phyloP scores from a whole-genome alignment of 2,888 invertebrate genomes.

The Pardosa pseudoannulata region DNA sequence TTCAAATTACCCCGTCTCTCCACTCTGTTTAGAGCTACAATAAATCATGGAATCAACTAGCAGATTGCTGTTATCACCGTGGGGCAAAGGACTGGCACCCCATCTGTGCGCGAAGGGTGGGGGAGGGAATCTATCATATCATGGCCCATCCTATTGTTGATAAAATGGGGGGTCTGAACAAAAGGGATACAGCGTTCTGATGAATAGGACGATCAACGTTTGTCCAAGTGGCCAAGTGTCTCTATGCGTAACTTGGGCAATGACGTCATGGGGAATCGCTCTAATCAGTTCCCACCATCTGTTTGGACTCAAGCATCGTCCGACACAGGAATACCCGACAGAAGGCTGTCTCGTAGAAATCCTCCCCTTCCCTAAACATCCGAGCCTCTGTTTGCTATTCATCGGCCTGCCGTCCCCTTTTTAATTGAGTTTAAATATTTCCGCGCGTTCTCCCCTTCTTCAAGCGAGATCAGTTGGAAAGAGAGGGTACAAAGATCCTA shows the following conservation, averaged over 20 bases:
- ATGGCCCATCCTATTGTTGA: conserved; percentile 62
- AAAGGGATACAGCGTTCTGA: conserved; percentile 27
- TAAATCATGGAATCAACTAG: conserved; percentile 71
- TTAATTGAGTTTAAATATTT: conserved; percentile 65
- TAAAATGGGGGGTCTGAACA: conserved; percentile 32
- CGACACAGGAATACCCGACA: conserved; percentile 57
- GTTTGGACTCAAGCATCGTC: conserved; percentile 50
- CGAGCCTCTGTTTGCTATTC: conserved; percentile 45
- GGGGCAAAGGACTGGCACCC: conserved; percentile 54
- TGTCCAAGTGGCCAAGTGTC: conserved; percentile 68
- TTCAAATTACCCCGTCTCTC: not conserved
- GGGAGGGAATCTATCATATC: conserved; percentile 33
- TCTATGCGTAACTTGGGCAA: conserved; percentile 32
- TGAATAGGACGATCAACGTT: conserved; percentile 63
- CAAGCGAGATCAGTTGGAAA: not conserved
- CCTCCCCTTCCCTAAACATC: conserved; percentile 15
- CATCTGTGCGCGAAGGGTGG: conserved; percentile 50
- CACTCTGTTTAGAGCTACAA: conserved; percentile 7
- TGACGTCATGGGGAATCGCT: conserved; percentile 65
- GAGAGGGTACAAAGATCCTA: not conserved
- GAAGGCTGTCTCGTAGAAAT: conserved; percentile 57
- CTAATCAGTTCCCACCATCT: conserved; percentile 72
- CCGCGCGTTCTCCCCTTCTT: not conserved
- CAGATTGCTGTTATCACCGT: conserved; percentile 70
- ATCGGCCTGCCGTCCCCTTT: conserved; percentile 16